phyloP scores from a whole-genome alignment of 2,113 vertebrate genomes.

The Dunckerocampus dactyliophorus region DNA sequence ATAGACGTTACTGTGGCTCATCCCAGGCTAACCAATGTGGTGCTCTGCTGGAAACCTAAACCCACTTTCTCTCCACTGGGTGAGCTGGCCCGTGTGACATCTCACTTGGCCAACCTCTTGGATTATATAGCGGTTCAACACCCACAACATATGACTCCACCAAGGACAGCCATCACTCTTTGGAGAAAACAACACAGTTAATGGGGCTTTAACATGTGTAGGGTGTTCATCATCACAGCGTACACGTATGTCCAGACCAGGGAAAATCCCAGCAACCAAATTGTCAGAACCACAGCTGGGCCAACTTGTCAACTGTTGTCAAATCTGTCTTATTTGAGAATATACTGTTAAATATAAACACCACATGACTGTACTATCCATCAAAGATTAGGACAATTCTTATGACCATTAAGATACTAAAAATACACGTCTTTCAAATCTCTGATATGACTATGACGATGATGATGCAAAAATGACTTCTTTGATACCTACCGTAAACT shows the following conservation, averaged over 20 bases:
- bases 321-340: not conserved
- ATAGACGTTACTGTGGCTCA: constrained; percentile 38
- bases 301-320: constrained; percentile 21
- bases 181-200: constrained; percentile 9
- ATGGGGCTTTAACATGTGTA: constrained; percentile 16
- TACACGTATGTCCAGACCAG: constrained; percentile 23
- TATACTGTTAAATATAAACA: no score
- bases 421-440: no score
- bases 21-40: constrained; percentile 44
- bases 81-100: constrained; percentile 49
- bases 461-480: no score
- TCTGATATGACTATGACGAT: no score
- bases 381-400: no score
- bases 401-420: no score
- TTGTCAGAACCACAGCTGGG: constrained; percentile 22
- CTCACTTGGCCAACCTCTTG: constrained; percentile 40
- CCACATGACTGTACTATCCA: no score
- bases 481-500: no score
- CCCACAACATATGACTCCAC: constrained; percentile 18
- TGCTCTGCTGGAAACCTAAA: constrained; percentile 42
- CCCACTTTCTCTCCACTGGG: constrained; percentile 33
- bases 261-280: constrained; percentile 52
- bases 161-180: constrained; percentile 20
- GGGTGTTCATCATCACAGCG: not conserved
- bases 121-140: constrained; percentile 21